Base-by-base conservation (phyloP, 1,140 invertebrate species). In the Nebria ingens region DNA sequence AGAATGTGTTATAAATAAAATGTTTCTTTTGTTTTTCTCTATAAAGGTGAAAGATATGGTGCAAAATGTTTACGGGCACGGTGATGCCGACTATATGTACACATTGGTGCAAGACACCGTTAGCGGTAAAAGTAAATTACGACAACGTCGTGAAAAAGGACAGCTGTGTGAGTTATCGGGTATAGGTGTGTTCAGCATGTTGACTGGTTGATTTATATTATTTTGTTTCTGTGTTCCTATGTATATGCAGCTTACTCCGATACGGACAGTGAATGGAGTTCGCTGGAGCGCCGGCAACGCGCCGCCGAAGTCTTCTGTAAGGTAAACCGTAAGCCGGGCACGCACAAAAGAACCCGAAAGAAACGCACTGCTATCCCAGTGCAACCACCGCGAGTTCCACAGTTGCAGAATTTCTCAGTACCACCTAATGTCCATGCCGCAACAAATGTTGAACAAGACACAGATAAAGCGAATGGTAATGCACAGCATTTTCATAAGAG, bases 231-330 rank as follows among this genome's bases (percentile, higher is more conserved):
- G n/a, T n/a, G n/a, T n/a, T n/a, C n/a, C n/a, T n/a, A n/a, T n/a
- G 38, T 59, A 59, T 61, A 61, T 64, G 21, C 66, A 84, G 85
- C 84, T 49, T 87, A 87, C 68, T 89, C 86, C 21, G 89, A 92
- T 68, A 90, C 88, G 17, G 89, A 93, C 67, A 93, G 88, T 61
- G 91, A 92, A 54, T 86, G 85, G 71, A 90, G 87, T 64, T 89
- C 87, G 42, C 70, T 85, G 45, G 89, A 91, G 66, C 74, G 86
- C 56, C 75, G 85, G 34, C 74, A 76, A 59, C 71, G 79, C 62
- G 80, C 81, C 58, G 80, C 80, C 34, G 85, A 84, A 58, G 75
- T 79, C 2, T 76, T 82, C 58, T 72, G 74, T 15, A 84, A 84
- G 67, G 78, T 79, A 19, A 85, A 78, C 62, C 80, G 84, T 59